These are phyloP conservation scores for Todus mexicanus DNA, from an alignment of 2,797 vertebrate genomes.

Conservation along the genomic window DNA sequence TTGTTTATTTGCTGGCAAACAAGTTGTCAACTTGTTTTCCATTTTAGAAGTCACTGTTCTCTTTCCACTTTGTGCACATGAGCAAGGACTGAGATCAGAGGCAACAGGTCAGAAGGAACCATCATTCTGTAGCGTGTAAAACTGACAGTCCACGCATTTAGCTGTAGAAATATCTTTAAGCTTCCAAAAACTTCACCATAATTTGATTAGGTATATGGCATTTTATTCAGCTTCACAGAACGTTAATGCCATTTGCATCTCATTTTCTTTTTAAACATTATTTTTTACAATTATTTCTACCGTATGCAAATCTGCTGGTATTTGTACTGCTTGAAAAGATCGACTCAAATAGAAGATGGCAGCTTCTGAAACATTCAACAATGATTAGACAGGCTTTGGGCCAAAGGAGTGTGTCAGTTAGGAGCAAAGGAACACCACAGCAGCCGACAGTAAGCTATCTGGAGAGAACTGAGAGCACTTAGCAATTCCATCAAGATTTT, in stretches of 20 bases:
- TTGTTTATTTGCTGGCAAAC: constrained; percentile 13
- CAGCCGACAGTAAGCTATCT: constrained; percentile 36
- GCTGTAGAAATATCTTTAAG: constrained; percentile 44
- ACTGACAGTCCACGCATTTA: not conserved
- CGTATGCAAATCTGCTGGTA: constrained; percentile 55
- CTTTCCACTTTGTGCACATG: not conserved
- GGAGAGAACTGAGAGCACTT: constrained; percentile 49
- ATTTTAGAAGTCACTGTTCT: not conserved
- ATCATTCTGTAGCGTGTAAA: not conserved
- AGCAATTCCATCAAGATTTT: constrained; percentile 52
- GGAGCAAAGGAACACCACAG: constrained; percentile 7
- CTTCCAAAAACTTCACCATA: constrained; percentile 17
- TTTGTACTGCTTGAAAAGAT: constrained; percentile 57
- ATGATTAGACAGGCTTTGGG: constrained; percentile 66
- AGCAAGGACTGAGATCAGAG: not conserved
- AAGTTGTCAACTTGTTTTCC: constrained; percentile 2
- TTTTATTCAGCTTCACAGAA: constrained; percentile 56
- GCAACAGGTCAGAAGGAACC: not conserved
- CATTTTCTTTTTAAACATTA: no score
- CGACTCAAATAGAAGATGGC: constrained; percentile 49
- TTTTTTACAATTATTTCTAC: constrained; percentile 62
- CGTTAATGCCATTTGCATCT: constrained; percentile 17
- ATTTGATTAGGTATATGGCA: constrained; percentile 33
- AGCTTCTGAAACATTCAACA: constrained; percentile 71
- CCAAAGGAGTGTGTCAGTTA: constrained; percentile 48